Conservation (phyloP, 37 sponge, comb jelly and placozoan genomes). For the Theonella swinhoei region DNA sequence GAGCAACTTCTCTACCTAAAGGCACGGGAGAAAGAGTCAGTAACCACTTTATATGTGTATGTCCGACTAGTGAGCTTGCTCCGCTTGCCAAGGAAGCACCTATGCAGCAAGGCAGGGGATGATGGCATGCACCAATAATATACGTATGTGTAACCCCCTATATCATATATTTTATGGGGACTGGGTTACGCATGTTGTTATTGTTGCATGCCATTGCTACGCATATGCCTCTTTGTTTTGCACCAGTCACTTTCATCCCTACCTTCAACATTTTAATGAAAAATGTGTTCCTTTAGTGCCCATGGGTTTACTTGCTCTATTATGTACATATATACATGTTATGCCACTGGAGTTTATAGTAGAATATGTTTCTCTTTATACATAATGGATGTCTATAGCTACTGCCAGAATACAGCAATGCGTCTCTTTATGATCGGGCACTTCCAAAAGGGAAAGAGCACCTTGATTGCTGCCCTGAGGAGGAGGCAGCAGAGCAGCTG, state of each 20-base stretch:
- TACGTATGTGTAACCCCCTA: neutral
- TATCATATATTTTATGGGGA: no score
- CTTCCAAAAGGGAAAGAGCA: constrained; percentile 62
- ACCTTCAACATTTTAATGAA: neutral
- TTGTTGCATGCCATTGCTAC: no score
- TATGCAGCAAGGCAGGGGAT: no score
- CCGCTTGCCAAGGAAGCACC: neutral
- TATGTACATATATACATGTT: no score
- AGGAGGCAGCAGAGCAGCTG: neutral
- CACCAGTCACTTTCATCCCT: no score
- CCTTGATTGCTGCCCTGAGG: constrained; percentile 32
- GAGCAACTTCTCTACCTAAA: constrained; percentile 52
- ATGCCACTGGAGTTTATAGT: no score
- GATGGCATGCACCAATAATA: neutral
- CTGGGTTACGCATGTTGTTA: no score
- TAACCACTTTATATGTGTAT: neutral
- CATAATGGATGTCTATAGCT: no score
- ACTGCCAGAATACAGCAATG: constrained; percentile 45
- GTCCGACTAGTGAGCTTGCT: no score
- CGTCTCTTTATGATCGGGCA: constrained; percentile 73
- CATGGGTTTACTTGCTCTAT: no score
- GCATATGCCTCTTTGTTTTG: no score
- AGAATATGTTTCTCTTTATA: no score
- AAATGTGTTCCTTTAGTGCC: neutral
- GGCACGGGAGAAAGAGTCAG: constrained; percentile 49